Percentiles rank a stretch among this genome's conserved stretches.
Conservation (phyloP, 2,113 vertebrate genomes). For the Silurus asotus region DNA sequence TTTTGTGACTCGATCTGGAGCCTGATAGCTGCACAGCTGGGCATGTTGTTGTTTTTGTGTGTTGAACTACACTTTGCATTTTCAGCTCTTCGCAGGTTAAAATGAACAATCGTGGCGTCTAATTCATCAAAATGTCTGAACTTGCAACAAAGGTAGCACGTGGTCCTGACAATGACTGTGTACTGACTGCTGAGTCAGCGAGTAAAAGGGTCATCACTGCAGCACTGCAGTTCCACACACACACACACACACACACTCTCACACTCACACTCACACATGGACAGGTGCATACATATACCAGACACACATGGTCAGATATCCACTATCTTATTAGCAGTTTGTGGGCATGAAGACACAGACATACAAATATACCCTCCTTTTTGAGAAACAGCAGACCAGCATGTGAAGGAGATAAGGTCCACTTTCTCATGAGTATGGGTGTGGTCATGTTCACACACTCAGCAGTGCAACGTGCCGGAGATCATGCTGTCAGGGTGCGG, state of each 20-base stretch:
- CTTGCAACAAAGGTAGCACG: neutral
- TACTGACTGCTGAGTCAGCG: slow-evolving; percentile 43
- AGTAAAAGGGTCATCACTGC: neutral
- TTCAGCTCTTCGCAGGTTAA: neutral
- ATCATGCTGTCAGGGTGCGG: slow-evolving; percentile 36
- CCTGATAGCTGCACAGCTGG: neutral
- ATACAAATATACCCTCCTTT: neutral
- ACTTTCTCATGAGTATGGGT: slow-evolving; percentile 25
- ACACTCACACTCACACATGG: neutral
- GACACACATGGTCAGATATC: neutral
- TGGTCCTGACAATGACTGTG: neutral
- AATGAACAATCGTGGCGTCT: neutral
- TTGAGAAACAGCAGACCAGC: neutral
- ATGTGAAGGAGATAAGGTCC: neutral
- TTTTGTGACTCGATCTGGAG: neutral
- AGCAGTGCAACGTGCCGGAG: neutral
- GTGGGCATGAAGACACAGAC: neutral
- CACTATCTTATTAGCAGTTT: neutral
- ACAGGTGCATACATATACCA: neutral
- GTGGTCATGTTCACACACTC: slow-evolving; percentile 24
- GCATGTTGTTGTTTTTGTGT: neutral
- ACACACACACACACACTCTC: neutral
- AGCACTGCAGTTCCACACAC: slow-evolving; percentile 11
- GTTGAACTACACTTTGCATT: neutral
- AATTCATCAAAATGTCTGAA: neutral